Conservation (phyloP, 2,888 invertebrate species). For the Orgyia antiqua region DNA sequence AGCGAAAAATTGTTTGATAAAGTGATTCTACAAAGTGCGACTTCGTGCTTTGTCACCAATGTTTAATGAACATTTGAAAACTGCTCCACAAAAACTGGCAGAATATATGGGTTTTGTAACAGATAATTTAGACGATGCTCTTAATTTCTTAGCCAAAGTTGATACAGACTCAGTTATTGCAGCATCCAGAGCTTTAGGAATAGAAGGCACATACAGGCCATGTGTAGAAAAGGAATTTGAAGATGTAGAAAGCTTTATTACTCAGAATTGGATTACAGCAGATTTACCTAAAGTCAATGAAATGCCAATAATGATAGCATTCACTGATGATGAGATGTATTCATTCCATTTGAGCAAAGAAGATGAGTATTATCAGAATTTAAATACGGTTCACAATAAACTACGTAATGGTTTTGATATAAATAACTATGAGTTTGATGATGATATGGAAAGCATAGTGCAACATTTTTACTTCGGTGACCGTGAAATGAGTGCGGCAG, state of each 20-base stretch:
- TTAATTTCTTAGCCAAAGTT: constrained; percentile 3
- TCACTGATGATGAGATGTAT: constrained; percentile 26
- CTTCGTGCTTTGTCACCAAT: neutral
- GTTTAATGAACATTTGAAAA: constrained; percentile 1
- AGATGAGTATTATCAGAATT: constrained; percentile 9
- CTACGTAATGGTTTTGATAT: constrained; percentile 15
- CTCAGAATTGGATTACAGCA: constrained; percentile 3
- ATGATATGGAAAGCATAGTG: constrained; percentile 23
- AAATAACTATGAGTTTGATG: constrained; percentile 12
- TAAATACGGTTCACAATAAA: neutral
- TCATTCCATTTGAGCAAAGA: too few relatives aligned
- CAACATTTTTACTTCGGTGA: constrained; percentile 41
- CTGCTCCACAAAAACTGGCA: constrained; percentile 3
- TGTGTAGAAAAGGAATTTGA: constrained; percentile 8
- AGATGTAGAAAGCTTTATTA: constrained; percentile 5
- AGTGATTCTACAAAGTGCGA: constrained; percentile 12
- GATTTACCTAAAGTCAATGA: constrained; percentile 3
- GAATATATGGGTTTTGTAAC: constrained; percentile 3
- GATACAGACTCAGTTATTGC: constrained; percentile 3
- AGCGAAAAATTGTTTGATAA: constrained; percentile 1
- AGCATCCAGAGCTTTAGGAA: neutral
- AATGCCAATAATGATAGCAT: constrained; percentile 4
- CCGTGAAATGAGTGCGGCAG: constrained; percentile 13
- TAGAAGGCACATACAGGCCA: constrained; percentile 1
- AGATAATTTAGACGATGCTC: constrained; percentile 2